phyloP scores from a whole-genome alignment of 1,140 invertebrate genomes.

The Aphelenchoides fujianensis region DNA sequence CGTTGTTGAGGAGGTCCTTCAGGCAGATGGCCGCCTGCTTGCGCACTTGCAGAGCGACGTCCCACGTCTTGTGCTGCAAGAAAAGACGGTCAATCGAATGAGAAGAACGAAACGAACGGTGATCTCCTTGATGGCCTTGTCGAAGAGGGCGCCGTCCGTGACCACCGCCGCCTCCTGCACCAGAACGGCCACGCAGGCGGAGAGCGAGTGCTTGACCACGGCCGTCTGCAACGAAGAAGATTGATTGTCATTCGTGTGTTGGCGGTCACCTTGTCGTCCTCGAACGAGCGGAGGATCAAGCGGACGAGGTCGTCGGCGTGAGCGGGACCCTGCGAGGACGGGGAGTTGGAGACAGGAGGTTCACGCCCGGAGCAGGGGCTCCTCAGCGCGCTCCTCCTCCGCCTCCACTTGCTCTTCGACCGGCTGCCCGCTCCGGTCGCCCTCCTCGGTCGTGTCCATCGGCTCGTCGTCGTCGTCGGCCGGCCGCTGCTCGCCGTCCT shows the following conservation, averaged over 20 bases:
- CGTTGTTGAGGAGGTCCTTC: conserved; percentile 29
- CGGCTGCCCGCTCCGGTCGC: neutral
- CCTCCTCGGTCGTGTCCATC: neutral
- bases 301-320: neutral
- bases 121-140: neutral
- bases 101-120: neutral
- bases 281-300: neutral
- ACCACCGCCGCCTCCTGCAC: neutral
- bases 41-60: conserved; percentile 23
- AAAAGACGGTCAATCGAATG: neutral
- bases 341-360: neutral
- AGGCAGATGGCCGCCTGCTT: conserved; percentile 43
- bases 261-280: neutral
- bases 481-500: neutral
- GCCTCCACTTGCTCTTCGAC: neutral
- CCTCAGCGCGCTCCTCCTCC: neutral
- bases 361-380: too few relatives aligned
- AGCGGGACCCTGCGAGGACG: neutral
- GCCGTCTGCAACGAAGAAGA: neutral
- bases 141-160: neutral
- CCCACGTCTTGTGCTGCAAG: conserved; percentile 15
- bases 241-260: neutral
- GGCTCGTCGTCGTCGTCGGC: neutral
- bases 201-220: neutral
- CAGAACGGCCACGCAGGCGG: neutral